Evolutionary conservation across 2,888 invertebrate genomes (phyloP), one percentile per base, ranked within the genome.

Genomic region (Marasmarcha lunaedactyla): DNA sequence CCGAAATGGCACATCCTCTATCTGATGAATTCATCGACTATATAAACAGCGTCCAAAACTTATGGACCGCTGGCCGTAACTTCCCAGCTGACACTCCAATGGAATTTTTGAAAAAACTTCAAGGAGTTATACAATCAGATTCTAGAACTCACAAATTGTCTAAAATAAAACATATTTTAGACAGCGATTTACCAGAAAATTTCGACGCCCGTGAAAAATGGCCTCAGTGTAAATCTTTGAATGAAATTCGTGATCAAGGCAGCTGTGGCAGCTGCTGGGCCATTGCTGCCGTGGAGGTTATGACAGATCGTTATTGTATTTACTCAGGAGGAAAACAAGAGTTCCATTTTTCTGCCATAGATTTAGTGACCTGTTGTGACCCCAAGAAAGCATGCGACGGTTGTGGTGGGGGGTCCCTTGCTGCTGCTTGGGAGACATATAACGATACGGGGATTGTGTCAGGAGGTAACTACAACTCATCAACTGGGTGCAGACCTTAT

Each of bases 291-390:
- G 92, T 89, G 0, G 91, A 90, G 64, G 90, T 92, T 1, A 93
- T 93, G 89, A 90, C 91, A 1, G 93, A 93, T 69, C 79, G 93
- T 39, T 85, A 88, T 14, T 94, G 94, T 64, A 91, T 93, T 54
- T 87, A 88, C 50, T 88, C 89, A 0, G 78, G 87, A 6, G 91
- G 86, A 2, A 70, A 78, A 12, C 54, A 71, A 0, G 72, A 89
- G 51, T 86, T 89, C 52, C 20, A 38, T 91, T 38, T 38, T n/a
- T 38, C 38, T 15, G 20, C 92, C 1, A 87, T 92, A 14, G 90
- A 93, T 58, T 89, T 93, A 65, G 71, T 93, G 40, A 89, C 41
- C 1, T 92, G 93, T 58, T 90, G 92, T 56, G 66, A 68, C 37
- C 67, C n/a, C n/a, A n/a, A n/a, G n/a, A n/a, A n/a, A n/a, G n/a